These are phyloP conservation scores for Odontocolon sp. DNA, from an alignment of 2,888 invertebrate species.

Conservation along the genomic window DNA sequence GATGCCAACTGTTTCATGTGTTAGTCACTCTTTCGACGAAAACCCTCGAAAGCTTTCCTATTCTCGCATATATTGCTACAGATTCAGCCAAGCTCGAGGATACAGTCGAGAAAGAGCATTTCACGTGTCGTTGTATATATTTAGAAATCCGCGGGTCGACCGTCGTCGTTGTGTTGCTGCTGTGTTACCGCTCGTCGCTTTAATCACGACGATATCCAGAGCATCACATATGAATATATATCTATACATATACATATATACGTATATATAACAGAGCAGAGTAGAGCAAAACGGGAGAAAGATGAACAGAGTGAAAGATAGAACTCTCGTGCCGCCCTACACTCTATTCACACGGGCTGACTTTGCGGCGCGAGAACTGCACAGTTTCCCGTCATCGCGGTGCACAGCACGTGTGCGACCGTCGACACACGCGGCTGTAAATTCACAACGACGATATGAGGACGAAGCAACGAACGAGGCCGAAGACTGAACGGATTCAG, in stretches of 20 bases:
- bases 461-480: slow-evolving; percentile 2
- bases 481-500: slow-evolving; percentile 19
- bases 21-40: slow-evolving; percentile 41
- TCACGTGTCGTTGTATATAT: slow-evolving; percentile 63
- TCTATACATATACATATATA: slow-evolving; percentile 5
- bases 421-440: slow-evolving; percentile 8
- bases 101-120: slow-evolving; percentile 54
- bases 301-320: background rate
- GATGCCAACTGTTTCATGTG: no score
- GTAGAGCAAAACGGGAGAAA: background rate
- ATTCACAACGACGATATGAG: slow-evolving; percentile 36
- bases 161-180: slow-evolving; percentile 43
- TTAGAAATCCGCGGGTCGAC: slow-evolving; percentile 66
- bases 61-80: slow-evolving; percentile 56
- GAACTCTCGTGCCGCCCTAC: slow-evolving; percentile 22
- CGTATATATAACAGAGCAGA: background rate
- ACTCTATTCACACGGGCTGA: slow-evolving; percentile 40
- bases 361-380: slow-evolving; percentile 15
- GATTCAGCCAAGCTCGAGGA: background rate
- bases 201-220: slow-evolving; percentile 67
- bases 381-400: slow-evolving; percentile 30
- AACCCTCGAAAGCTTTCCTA: slow-evolving; percentile 62
- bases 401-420: slow-evolving; percentile 37
- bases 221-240: slow-evolving; percentile 7
- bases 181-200: slow-evolving; percentile 54